Evolutionary conservation across 2,797 vertebrate species (phyloP).

Genomic region (Cuculus canorus): DNA sequence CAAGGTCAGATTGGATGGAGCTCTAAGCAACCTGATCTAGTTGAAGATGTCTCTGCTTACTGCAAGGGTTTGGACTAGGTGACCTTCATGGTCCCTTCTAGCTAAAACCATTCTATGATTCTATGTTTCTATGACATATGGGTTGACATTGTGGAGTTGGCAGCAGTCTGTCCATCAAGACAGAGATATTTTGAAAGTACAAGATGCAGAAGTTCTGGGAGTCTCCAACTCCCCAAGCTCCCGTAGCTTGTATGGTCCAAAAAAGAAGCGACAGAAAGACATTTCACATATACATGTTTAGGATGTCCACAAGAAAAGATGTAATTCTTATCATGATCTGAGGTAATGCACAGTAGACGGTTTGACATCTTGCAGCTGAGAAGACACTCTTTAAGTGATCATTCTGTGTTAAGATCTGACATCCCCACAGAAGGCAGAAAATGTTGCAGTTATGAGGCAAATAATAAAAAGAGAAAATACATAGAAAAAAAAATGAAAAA

Average conservation of each 20-base stretch:
- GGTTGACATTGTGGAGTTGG: background rate
- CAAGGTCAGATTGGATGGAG: too few relatives aligned
- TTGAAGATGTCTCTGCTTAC: too few relatives aligned
- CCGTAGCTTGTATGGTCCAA: background rate
- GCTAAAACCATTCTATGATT: too few relatives aligned
- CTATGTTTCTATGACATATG: too few relatives aligned
- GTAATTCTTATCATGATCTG: background rate
- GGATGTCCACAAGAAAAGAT: background rate
- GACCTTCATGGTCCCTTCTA: too few relatives aligned
- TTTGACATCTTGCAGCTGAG: background rate
- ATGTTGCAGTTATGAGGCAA: background rate
- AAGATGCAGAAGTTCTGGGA: background rate
- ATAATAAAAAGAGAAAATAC: background rate
- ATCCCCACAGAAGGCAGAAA: background rate
- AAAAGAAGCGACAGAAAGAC: accelerated
- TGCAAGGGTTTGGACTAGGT: too few relatives aligned
- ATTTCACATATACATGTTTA: background rate
- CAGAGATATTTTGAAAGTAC: background rate
- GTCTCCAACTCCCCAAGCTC: background rate
- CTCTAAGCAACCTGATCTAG: too few relatives aligned
- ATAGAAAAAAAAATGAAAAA: background rate
- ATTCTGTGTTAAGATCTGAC: background rate
- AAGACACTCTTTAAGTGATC: background rate
- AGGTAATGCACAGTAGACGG: background rate
- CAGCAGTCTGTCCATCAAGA: background rate